Conservation (phyloP, 2,888 invertebrate species). For the Crepidodera aurea region DNA sequence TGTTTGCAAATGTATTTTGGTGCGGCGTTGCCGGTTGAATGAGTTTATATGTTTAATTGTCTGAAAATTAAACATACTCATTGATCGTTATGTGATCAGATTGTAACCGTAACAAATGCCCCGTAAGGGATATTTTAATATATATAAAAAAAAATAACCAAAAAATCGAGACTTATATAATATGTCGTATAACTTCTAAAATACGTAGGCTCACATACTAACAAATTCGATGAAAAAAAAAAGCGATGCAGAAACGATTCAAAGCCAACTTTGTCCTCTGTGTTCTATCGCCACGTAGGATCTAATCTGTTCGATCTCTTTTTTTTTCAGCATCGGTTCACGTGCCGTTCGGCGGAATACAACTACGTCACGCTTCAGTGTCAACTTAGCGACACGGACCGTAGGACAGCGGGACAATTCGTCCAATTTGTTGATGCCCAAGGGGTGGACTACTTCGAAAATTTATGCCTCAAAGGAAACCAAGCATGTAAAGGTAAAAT, state of each 20-base stretch:
- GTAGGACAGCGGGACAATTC: slow-evolving; percentile 86
- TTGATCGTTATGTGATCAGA: too few species aligned
- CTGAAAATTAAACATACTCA: too few species aligned
- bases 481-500: slow-evolving; percentile 84
- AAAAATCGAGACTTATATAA: too few species aligned
- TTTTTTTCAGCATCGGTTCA: slow-evolving; percentile 78
- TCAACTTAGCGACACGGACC: slow-evolving; percentile 88
- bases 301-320: not conserved
- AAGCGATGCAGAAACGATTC: not conserved
- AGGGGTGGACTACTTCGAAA: slow-evolving; percentile 86
- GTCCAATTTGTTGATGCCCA: slow-evolving; percentile 91
- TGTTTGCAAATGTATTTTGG: too few species aligned
- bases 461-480: slow-evolving; percentile 83
- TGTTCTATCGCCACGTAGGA: not conserved
- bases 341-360: slow-evolving; percentile 91
- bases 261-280: not conserved
- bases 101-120: too few species aligned
- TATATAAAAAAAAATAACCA: too few species aligned
- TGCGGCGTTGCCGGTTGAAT: too few species aligned
- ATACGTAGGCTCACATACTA: not conserved
- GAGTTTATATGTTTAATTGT: too few species aligned
- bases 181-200: too few species aligned
- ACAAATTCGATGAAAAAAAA: not conserved
- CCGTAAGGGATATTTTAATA: too few species aligned
- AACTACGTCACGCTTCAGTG: slow-evolving; percentile 93